phyloP scores from a whole-genome alignment of 1,140 invertebrate species.

The Drosophila sproati region DNA sequence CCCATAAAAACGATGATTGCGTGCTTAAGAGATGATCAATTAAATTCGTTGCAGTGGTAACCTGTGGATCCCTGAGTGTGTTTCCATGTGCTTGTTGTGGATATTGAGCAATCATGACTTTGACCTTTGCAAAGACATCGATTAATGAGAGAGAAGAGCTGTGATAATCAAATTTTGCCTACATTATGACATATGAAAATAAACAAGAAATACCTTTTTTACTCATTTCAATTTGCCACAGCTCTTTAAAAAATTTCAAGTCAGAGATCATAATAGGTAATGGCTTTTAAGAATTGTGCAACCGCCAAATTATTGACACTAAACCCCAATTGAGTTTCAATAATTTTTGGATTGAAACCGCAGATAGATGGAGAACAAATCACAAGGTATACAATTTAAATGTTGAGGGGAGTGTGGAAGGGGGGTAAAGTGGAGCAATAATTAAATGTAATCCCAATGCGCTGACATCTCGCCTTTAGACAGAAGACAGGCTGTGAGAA shows the following conservation, averaged over 20 bases:
- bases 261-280: no score
- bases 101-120: slow-evolving; percentile 47
- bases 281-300: not conserved
- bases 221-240: no score
- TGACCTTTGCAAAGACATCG: slow-evolving; percentile 55
- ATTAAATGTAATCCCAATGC: slow-evolving; percentile 54
- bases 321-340: slow-evolving; percentile 46
- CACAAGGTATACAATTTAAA: slow-evolving; percentile 53
- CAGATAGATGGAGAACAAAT: slow-evolving; percentile 40
- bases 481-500: slow-evolving; percentile 60
- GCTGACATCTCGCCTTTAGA: slow-evolving; percentile 20
- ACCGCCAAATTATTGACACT: slow-evolving; percentile 6
- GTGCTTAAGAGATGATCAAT: slow-evolving; percentile 20
- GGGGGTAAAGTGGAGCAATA: slow-evolving; percentile 12
- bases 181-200: not conserved
- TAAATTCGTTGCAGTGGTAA: slow-evolving; percentile 15
- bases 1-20: slow-evolving; percentile 35
- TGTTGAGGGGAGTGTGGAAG: not conserved
- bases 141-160: slow-evolving; percentile 41
- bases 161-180: not conserved
- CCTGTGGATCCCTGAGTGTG: not conserved
- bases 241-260: no score
- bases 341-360: slow-evolving; percentile 13
- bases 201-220: not conserved
- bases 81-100: slow-evolving; percentile 7